A percentile compares a stretch with the other conserved stretches of the same genome.
These are phyloP conservation scores for Oplegnathus fasciatus DNA, from an alignment of 2,113 vertebrate genomes.

Conservation along the genomic window DNA sequence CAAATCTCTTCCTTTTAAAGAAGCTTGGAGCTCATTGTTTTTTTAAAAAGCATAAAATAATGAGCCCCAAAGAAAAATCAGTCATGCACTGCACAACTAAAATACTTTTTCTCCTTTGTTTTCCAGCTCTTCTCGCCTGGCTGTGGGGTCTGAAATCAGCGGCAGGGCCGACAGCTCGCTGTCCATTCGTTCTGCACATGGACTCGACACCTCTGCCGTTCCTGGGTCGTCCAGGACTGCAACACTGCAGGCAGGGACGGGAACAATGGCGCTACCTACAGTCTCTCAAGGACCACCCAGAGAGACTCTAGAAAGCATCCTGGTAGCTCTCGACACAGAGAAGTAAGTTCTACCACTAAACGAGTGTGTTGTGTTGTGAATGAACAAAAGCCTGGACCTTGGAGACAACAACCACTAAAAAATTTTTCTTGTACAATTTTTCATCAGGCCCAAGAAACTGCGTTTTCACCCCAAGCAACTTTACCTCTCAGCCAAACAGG, in stretches of 20 bases:
- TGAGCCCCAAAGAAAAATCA: neutral
- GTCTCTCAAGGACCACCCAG: constrained; percentile 85
- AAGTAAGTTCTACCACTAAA: constrained; percentile 87
- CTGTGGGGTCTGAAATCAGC: constrained; percentile 78
- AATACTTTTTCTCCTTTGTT: neutral
- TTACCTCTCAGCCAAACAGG: constrained; percentile 96
- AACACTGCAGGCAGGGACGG: constrained; percentile 59
- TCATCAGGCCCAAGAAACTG: constrained; percentile 94
- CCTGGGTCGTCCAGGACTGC: constrained; percentile 83
- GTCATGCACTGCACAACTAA: neutral
- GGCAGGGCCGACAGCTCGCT: constrained; percentile 87
- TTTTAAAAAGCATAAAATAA: neutral
- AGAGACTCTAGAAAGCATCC: constrained; percentile 95
- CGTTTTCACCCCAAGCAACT: constrained; percentile 98
- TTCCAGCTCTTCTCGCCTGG: constrained; percentile 81
- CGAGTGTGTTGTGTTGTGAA: neutral
- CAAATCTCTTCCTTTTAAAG: neutral
- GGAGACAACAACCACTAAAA: neutral
- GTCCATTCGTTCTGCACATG: constrained; percentile 69
- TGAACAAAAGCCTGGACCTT: neutral
- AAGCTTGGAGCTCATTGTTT: neutral
- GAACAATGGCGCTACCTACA: constrained; percentile 30
- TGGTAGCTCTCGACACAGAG: constrained; percentile 94
- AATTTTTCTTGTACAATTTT: constrained; percentile 12
- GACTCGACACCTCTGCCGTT: constrained; percentile 81